Base-by-base conservation (phyloP, 2,113 vertebrate genomes). In the Solea senegalensis region DNA sequence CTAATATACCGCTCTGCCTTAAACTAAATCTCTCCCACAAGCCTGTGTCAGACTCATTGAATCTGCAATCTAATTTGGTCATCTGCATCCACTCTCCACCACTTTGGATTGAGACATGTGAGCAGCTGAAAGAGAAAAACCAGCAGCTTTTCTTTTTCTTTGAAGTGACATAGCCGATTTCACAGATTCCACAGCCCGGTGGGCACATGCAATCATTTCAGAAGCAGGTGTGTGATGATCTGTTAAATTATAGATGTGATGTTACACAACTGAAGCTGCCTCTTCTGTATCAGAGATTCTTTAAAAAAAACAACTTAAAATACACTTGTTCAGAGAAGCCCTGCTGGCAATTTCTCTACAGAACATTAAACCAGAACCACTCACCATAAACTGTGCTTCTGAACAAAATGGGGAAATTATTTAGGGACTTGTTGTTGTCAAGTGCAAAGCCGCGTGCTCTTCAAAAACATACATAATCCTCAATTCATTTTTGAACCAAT, bases 231-330 rank as follows among this genome's bases (percentile, higher is more conserved):
- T 79, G 74, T 72, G 52, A 69, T 76, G 66, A 83, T 87, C 81
- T 49, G 28, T 55, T 90, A 45, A 86, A 88, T 89, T 70, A 86
- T 90, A 39, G 39, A 89, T 83, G 74, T 39, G 66, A 86, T 88
- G 79, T 91, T 90, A 84, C 45, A 67, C 88, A 92, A 90, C 84
- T 73, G 54, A 71, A 60, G 62, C 67, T 61, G 69, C 51, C 57
- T 52, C 62, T 56, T 59, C 68, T 76, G 41, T 81, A 50, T 56
- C 46, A 11, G 21, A 71, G 52, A 56, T 48, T 34, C 21, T 59
- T 14, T 9, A 34, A 69, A 60, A 65, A 74, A 74, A 60, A 53
- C 27, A 21, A 21, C 26, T 34, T 27, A 56, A 74, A 82, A 80
- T 70, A 50, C 34, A 54, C 52, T 68, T 53, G 41, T 71, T 65